Conservation (phyloP, 2,888 invertebrate species). For the Belgica antarctica region DNA sequence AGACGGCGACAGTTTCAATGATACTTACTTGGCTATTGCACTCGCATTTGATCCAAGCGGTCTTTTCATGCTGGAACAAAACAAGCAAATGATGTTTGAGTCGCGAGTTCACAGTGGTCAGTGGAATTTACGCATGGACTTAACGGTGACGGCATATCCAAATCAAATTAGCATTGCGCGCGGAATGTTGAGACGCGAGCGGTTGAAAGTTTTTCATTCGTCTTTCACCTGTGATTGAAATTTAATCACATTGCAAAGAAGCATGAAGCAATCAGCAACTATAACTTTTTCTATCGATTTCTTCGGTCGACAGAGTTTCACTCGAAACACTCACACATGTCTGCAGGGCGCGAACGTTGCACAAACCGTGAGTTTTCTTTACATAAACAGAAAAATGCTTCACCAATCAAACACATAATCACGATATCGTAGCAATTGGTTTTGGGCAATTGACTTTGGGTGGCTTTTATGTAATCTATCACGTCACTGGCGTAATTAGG, state of each 20-base stretch:
- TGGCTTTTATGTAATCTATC: neutral
- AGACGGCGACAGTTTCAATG: no score
- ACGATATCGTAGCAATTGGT: no score
- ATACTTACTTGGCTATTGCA: slow-evolving; percentile 76
- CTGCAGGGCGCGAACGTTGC: neutral
- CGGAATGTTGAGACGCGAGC: neutral
- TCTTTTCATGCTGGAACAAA: slow-evolving; percentile 70
- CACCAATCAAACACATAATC: slow-evolving; percentile 7
- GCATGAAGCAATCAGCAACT: neutral
- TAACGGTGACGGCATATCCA: neutral
- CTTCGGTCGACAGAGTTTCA: neutral
- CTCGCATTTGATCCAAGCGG: slow-evolving; percentile 82
- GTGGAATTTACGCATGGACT: slow-evolving; percentile 3
- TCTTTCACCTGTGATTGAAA: neutral
- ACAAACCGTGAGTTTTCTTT: neutral
- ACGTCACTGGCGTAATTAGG: no score
- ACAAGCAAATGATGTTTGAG: neutral
- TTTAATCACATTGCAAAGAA: neutral
- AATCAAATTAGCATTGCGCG: slow-evolving; percentile 2
- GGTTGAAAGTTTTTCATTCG: neutral
- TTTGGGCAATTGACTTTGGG: slow-evolving; percentile 6
- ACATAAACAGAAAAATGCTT: neutral
- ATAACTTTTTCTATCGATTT: neutral
- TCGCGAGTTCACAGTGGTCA: neutral
- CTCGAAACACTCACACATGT: neutral